Evolutionary conservation across 2,797 vertebrate genomes (phyloP), one percentile per base, ranked within the genome.

Genomic region (Ambastaia sidthimunki): DNA sequence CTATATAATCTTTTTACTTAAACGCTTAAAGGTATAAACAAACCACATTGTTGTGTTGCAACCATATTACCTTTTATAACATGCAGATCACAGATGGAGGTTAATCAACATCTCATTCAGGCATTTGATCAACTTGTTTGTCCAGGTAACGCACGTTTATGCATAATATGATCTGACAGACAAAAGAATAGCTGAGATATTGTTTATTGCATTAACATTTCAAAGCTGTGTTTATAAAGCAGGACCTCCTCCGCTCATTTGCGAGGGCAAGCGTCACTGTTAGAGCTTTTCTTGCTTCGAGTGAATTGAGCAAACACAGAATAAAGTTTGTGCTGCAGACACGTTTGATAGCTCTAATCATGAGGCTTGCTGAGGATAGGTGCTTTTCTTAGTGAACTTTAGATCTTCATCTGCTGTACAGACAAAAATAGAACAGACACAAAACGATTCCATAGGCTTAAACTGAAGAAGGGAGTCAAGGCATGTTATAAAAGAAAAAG

Each of bases 101-200:
- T 31, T 67, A 67, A 73, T 78, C 75, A 62, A 31, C 63, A 78
- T 47, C 18, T 74, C 54, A 60, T 59, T 59, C 52, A 68, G 69
- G 25, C 63, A 44, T 72, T 82, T 78, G 21, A 74, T 78, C 55
- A 69, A 69, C 2, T 28, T 62, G 28, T 62, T 69, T 69, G 63
- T 82, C 50, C 66, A 50, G 60, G 54, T 37, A 75, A 57, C 31
- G 50, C 34, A 25, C 7, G 25, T 50, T 76, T 57, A 50, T 25
- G 18, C 37, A 10, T 41, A 31, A 71, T 62, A 41, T 18, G 7
- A 74, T 62, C 59, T 74, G 63, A 69, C 54, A 28, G 37, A 48
- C 50, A 48, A 59, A 55, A 44, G 4, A 48, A 67, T 55, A 31
- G 28, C 66, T 37, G 41, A 73, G 62, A 21, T 25, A 31, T 37